phyloP scores from a whole-genome alignment of 2,888 invertebrate species.

The Agrilus mali region DNA sequence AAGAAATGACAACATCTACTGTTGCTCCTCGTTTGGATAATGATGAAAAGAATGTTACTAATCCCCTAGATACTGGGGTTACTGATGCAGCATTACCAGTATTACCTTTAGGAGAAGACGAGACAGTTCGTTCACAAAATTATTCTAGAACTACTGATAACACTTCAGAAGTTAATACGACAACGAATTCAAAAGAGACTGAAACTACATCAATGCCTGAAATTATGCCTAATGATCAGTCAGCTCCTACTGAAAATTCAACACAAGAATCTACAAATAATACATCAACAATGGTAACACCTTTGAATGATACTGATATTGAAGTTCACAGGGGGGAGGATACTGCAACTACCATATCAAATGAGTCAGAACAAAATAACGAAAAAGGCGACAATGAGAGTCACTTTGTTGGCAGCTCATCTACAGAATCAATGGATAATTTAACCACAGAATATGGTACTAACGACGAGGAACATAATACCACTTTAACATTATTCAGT shows the following conservation, averaged over 20 bases:
- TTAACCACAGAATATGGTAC: too few relatives aligned
- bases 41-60: conserved; percentile 38
- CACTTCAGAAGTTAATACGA: conserved; percentile 3
- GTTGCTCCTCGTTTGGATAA: conserved; percentile 37
- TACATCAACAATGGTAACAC: too few relatives aligned
- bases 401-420: too few relatives aligned
- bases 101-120: conserved; percentile 15
- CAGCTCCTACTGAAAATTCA: background rate
- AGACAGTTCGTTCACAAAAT: conserved; percentile 6
- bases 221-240: conserved; percentile 1
- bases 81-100: conserved; percentile 18
- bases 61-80: conserved; percentile 34
- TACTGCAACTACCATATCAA: too few relatives aligned
- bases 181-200: conserved; percentile 1
- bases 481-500: too few relatives aligned
- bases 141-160: background rate
- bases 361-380: too few relatives aligned
- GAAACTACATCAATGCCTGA: conserved; percentile 4
- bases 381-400: too few relatives aligned
- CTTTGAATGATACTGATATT: too few relatives aligned
- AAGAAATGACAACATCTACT: conserved; percentile 14
- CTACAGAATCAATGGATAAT: too few relatives aligned
- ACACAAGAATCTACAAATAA: too few relatives aligned
- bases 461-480: too few relatives aligned
- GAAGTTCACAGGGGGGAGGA: too few relatives aligned